Base-by-base conservation (phyloP, 1,140 invertebrate genomes). In the Drosophila simulans region DNA sequence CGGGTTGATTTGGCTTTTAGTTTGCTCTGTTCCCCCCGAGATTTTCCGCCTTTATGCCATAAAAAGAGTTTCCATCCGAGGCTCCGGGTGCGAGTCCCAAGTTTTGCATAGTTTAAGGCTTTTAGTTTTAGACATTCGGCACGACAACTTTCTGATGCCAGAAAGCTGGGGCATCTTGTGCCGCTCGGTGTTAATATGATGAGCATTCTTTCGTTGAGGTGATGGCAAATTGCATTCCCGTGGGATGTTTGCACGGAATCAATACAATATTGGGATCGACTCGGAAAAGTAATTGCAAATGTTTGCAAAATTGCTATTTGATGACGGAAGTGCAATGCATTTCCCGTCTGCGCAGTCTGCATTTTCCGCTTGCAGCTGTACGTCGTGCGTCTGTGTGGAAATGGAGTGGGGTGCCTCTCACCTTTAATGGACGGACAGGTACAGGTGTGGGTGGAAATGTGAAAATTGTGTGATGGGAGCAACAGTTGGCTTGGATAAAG, bases 41-140 rank as follows among this genome's bases (percentile, higher is more conserved):
- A 77, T 63, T 63, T 76, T 77, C 52, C 54, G 37, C 66, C 75
- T 60, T 88, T 76, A 71, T 56, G n/a, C 27, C 49, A 34, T 46
- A 48, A 69, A 69, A 40, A 57, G 64, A 45, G 35, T 35, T 37
- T 45, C n/a, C 31, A 40, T 54, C 54, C 15, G 15, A 51, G 15
- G 27, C 22, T n/a, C 68, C 37, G 31, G 27, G 45, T 46, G 62
- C 37, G 56, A 31, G 27, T 12, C 59, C 48, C 66, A 68, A 73
- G 56, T 62, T 76, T 48, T 76, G 82, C 70, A 82, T 82, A 82
- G 75, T 83, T 88, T 80, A 76, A 52, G 68, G 76, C 84, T 88
- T 80, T 88, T 66, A 83, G 77, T 82, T 83, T 76, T 68, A 71
- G 62, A 78, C 74, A 86, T 82, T 64, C 65, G 46, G 77, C 74